These are phyloP conservation scores for Brachypodius melanocephalos DNA, from an alignment of 2,113 vertebrate species.

Conservation along the genomic window DNA sequence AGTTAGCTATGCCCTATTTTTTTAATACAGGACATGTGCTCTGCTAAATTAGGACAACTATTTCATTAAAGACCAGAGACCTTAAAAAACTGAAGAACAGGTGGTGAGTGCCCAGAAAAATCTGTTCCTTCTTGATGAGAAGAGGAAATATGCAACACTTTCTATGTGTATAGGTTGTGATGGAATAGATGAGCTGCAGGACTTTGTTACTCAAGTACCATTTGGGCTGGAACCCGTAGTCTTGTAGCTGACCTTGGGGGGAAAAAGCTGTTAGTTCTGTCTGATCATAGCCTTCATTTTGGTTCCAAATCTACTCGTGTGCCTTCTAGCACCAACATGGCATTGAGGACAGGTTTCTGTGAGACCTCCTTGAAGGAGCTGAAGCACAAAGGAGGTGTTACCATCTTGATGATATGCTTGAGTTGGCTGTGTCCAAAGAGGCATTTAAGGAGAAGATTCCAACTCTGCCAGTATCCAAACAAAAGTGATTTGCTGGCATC, in stretches of 20 bases:
- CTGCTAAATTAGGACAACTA: background rate
- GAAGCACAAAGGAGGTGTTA: background rate
- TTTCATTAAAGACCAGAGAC: background rate
- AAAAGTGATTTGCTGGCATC: background rate
- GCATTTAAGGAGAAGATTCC: background rate
- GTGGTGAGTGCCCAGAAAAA: background rate
- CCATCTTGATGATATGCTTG: background rate
- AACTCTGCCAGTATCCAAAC: background rate
- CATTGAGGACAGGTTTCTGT: background rate
- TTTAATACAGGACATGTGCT: background rate
- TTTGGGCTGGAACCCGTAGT: background rate
- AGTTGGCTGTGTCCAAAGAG: background rate
- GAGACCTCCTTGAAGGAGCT: background rate
- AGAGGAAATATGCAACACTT: background rate
- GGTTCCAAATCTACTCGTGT: background rate
- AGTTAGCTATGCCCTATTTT: background rate
- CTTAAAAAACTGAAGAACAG: background rate
- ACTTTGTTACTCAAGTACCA: background rate
- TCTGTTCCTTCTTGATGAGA: background rate
- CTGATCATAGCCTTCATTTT: background rate
- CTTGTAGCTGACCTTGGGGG: background rate
- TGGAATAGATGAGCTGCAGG: fast-evolving
- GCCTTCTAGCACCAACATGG: background rate
- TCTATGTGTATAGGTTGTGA: background rate
- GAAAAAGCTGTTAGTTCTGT: background rate